phyloP scores from a whole-genome alignment of 2,113 vertebrate genomes.

The Prunella fulvescens region DNA sequence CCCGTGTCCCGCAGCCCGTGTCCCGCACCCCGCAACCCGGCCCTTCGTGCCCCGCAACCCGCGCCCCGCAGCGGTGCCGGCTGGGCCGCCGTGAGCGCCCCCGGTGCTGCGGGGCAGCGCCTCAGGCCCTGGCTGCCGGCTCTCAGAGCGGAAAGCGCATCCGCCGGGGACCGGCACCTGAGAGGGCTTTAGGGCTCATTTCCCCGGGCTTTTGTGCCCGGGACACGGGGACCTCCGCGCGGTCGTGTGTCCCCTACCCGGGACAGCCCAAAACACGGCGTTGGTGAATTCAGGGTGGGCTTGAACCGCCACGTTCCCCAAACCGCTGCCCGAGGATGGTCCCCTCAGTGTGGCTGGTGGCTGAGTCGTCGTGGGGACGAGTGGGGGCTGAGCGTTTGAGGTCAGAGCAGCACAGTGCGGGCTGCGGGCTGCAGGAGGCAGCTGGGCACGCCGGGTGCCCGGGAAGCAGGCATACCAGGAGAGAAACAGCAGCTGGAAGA shows the following conservation, averaged over 20 bases:
- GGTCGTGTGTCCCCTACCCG: not conserved
- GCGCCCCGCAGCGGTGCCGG: not conserved
- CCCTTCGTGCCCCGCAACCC: too few relatives aligned
- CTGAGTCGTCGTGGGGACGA: not conserved
- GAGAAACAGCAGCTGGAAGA: not conserved
- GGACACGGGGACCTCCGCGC: not conserved
- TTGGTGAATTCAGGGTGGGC: not conserved
- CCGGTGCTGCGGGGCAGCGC: not conserved
- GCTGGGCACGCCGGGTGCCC: fast-evolving
- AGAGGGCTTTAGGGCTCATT: not conserved
- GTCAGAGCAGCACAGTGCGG: not conserved
- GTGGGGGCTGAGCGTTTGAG: not conserved
- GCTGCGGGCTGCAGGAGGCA: not conserved
- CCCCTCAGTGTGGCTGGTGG: not conserved
- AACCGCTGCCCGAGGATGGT: too few relatives aligned
- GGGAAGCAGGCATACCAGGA: not conserved
- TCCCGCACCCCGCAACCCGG: slow-evolving; percentile 57
- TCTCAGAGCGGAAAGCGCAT: not conserved
- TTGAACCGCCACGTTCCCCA: not conserved
- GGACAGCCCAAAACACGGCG: not conserved
- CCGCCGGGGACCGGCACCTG: not conserved
- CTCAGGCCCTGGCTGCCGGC: not conserved
- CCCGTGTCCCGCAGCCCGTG: too few relatives aligned
- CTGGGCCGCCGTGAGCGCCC: too few relatives aligned
- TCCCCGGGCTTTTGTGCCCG: not conserved